Conservation (phyloP, 2,797 vertebrate species). For the Enteromius mattozi region DNA sequence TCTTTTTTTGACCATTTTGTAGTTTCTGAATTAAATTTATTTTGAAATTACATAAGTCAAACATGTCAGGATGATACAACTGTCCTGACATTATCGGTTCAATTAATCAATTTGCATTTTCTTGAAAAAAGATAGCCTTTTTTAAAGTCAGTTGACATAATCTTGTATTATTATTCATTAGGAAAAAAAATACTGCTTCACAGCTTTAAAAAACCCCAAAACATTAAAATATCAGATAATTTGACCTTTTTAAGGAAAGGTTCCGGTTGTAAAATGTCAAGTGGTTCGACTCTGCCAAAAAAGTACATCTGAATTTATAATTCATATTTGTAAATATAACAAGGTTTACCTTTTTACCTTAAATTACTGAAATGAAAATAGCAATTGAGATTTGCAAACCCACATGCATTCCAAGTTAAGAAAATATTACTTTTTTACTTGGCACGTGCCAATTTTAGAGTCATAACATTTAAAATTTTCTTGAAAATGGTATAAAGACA, state of each 20-base stretch:
- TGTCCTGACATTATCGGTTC: too few species aligned
- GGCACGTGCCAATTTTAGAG: background rate
- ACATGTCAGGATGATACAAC: background rate
- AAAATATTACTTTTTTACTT: background rate
- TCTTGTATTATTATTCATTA: background rate
- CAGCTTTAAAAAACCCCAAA: background rate
- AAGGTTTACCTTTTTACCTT: background rate
- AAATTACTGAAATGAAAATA: background rate
- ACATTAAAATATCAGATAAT: background rate
- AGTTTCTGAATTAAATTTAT: background rate
- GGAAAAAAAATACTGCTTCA: background rate
- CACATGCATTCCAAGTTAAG: background rate
- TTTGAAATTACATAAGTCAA: background rate
- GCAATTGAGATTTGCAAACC: background rate
- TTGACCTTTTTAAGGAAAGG: background rate
- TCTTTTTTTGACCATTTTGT: background rate
- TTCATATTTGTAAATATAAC: background rate
- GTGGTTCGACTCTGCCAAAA: background rate
- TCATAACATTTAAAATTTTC: background rate
- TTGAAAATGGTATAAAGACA: background rate
- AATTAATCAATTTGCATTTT: too few species aligned
- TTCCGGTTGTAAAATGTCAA: background rate
- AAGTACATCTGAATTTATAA: background rate
- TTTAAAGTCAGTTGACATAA: background rate
- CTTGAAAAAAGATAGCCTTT: background rate